Evolutionary conservation across 2,888 invertebrate genomes (phyloP), one percentile per base, ranked within the genome.

Genomic region (Standfussiana lucernea): DNA sequence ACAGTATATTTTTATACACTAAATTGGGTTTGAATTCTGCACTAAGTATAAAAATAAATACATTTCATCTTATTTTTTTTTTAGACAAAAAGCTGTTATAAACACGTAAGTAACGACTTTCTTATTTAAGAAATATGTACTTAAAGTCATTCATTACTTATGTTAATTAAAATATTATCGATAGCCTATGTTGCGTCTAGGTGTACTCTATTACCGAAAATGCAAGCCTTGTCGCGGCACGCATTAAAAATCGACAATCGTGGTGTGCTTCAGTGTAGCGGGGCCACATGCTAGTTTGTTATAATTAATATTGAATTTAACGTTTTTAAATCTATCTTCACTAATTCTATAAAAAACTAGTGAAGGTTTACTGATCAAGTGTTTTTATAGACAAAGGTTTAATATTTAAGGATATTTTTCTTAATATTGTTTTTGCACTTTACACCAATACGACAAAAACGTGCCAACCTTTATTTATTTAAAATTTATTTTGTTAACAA

Each of bases 181-280:
- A 84, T 42, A 40, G 59, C 70, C 82, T 64, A 50, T 73, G 45
- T 62, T 73, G 78, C 79, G 56, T 72, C 72, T 64, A 81, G 85
- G 85, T 91, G 92, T 93, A 90, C 94, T 91, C 93, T 93, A 94
- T 95, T 94, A 93, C 93, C 94, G 92, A 95, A 95, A 94, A 93
- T 94, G 92, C 93, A 93, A 90, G 88, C 85, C 88, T 90, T 91
- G 91, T 92, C 91, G 91, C 89, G 83, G 91, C 89, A 92, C 92
- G 91, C 93, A 93, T 94, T 94, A 93, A 94, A 94, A 94, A 94
- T 92, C 92, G 91, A 91, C 92, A 90, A 90, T 90, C 87, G 86
- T 21, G 72, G 78, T 91, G 92, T 89, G 75, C 93, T 88, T 90
- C 83, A 80, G 10, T 24, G 72, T 85, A 79, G 93, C 90, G 50